Base-by-base conservation (phyloP, 2,113 vertebrate genomes). In the Acinonyx jubatus region DNA sequence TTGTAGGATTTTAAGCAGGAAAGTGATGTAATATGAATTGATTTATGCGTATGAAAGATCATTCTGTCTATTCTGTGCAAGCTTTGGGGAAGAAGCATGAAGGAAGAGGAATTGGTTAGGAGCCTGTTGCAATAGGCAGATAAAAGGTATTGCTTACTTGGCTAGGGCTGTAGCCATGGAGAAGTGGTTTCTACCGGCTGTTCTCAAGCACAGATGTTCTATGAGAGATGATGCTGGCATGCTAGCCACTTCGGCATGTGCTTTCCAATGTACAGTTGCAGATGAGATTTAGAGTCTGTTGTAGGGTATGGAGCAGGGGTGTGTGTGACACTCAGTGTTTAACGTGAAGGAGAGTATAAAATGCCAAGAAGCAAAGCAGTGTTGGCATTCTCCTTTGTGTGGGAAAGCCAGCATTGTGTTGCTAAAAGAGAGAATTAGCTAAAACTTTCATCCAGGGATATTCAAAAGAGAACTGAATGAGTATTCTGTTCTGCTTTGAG, bases 71-170 rank as follows among this genome's bases (percentile, higher is more conserved):
- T 82, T 50, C 57, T 74, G 27, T 81, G 50, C 36, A 85, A 82
- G 41, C 48, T 71, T 65, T 41, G 73, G 55, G 69, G 89, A 80
- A 93, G 89, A 79, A 55, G 23, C 23, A 1, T 4, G 33, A 45
- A 65, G 71, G 89, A 86, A 97, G 84, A 92, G 92, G 91, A 96
- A 92, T 73, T 63, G 94, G 57, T 94, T 38, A 81, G 78, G 63
- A 87, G 14, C n/a, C 94, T 89, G 36, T 36, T 73, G 48, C 21
- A 85, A 25, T 9, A 57, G 52, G 48, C 82, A 63, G 50, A 90
- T 82, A 11, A 81, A 89, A 65, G 4, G 27, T 45, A 55, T 57
- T 88, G 69, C 31, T 71, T 36, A 14, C 45, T 57, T 80, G 87
- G 50, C 38, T 61, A 1, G 48, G 66, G 10, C 33, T 48, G 6